Base-by-base conservation (phyloP, 2,888 invertebrate species). In the Calephelis perditalis region DNA sequence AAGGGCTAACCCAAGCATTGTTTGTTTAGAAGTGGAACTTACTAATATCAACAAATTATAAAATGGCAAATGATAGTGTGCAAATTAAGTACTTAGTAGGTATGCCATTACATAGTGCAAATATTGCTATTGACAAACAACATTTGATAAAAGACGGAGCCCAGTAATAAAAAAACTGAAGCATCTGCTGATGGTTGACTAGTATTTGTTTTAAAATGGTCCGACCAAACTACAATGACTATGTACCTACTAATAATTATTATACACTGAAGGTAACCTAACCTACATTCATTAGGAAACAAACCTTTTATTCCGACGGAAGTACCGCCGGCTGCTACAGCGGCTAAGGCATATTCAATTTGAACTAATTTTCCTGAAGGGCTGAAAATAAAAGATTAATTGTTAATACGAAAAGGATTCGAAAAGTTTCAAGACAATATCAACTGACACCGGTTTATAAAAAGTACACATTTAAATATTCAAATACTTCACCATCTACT, bases 301-400 rank as follows among this genome's bases (percentile, higher is more conserved):
- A 78, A 86, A 97, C 97, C 96, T 94, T 98, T 98, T 63, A 99
- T 99, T 49, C 99, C 99, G 68, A 99, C 99, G 63, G 99, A 98
- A 4, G 99, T 98, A 5, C 99, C 99, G 64, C 99, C 99, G 66
- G 98, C 98, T 63, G 98, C 97, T 37, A 99, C 99, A 43, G 99
- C 99, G 61, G 99, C 98, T 83, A 99, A 92, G 5, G 99, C 99
- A 96, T 99, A 99, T 92, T 99, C 99, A 73, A 99, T 98, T 91
- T 99, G 99, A 61, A 99, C 99, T 74, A 99, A 92, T 91, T 99
- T 99, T 69, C 99, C 99, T 36, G 99, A 99, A 15, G 99, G 99
- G 82, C 99, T 99, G 90, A 77, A 69, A 75, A 78, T 75, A 67
- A 69, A 49, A 64, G 36, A 67, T 62, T 58, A 61, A 69, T 66